Conservation (phyloP, 1,140 invertebrate species). For the Triops longicaudatus region DNA sequence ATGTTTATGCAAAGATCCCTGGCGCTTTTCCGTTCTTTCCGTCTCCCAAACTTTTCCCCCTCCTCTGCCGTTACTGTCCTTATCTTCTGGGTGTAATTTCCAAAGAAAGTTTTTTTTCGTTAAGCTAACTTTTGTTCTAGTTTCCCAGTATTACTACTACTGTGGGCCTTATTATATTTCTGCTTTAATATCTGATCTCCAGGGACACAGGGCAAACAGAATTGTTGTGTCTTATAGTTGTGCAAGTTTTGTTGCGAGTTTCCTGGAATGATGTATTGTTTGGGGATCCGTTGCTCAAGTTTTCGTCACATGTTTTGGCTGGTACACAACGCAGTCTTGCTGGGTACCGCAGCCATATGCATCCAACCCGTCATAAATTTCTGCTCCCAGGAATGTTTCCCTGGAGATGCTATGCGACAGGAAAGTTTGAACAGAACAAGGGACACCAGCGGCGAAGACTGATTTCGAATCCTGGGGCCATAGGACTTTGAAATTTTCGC, state of each 20-base stretch:
- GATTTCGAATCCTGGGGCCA: background rate
- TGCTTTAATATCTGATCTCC: no score
- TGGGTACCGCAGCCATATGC: background rate
- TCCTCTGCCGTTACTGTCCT: no score
- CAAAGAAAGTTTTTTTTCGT: no score
- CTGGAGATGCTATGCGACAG: background rate
- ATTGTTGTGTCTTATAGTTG: no score
- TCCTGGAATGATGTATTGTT: no score
- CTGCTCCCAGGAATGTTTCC: background rate
- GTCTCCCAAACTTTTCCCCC: background rate
- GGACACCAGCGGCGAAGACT: background rate
- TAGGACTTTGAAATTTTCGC: background rate
- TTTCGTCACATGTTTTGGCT: background rate
- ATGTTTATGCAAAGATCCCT: conserved; percentile 8
- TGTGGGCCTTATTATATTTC: no score
- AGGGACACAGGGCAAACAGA: no score
- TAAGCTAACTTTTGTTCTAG: no score
- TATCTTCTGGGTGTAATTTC: no score
- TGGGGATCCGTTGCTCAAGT: no score
- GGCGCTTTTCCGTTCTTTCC: background rate
- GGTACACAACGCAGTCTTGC: background rate
- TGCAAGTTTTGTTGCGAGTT: no score
- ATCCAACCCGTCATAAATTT: background rate
- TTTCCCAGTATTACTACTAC: no score
- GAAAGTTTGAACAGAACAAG: background rate